Base-by-base conservation (phyloP, 2,797 vertebrate genomes). In the Lacerta viridis region DNA sequence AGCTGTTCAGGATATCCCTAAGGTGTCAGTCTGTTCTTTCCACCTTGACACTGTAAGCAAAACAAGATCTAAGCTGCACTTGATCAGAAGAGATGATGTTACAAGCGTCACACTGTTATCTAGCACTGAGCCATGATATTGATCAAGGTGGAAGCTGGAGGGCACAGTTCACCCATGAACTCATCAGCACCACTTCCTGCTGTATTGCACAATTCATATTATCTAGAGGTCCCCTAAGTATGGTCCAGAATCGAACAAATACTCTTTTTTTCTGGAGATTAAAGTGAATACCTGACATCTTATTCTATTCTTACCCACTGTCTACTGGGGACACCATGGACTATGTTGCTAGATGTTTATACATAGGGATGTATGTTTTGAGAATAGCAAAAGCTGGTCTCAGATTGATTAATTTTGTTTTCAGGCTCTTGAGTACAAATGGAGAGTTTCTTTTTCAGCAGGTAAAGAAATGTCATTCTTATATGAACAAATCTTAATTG, bases 171-270 rank as follows among this genome's bases (percentile, higher is more conserved):
- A 69, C 29, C 61, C 23, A 29, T 68, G 36, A 75, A 59, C 72
- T 81, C 77, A 81, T 85, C 71, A 76, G 69, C 71, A 85, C 33
- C 15, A 76, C 71, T 68, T 87, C 68, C n/a, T 79, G n/a, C 75
- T 79, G 11, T n/a, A 50, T 64, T 68, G 68, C 83, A 66, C 68
- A 89, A 43, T 46, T 89, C 23, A 17, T n/a, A 50, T 87, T 55
- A 61, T 33, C 20, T 43, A 27, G 41, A 59, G 20, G 77, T 80
- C 81, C 77, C 43, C 23, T 79, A 55, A 71, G 13, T 18, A 33
- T 0, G 0, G 3, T 43, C 61, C 69, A 80, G 29, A 64, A 29
- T 10, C 23, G 25, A 76, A 72, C 23, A 39, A 36, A 15, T 13
- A 27, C 7, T 9, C 2, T 90, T 3, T 46, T 46, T 29, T 43